These are phyloP conservation scores for Tetrapedia diversipes DNA, from an alignment of 2,888 invertebrate species.

Conservation along the genomic window DNA sequence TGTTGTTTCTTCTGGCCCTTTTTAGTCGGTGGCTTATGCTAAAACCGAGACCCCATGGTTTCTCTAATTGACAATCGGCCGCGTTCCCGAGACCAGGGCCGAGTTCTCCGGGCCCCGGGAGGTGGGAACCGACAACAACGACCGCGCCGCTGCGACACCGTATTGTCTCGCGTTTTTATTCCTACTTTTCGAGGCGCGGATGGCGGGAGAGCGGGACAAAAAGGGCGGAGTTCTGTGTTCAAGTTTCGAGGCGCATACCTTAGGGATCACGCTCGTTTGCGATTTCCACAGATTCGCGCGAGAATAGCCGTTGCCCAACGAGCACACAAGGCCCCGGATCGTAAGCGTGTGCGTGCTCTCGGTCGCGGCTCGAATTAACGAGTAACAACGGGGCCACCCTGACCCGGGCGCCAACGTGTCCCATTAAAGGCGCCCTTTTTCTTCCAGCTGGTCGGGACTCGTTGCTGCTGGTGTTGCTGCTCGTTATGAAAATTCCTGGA, in stretches of 20 bases:
- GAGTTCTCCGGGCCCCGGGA: conserved; percentile 59
- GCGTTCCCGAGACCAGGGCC: conserved; percentile 44
- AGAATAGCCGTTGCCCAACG: conserved; percentile 29
- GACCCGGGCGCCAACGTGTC: conserved; percentile 73
- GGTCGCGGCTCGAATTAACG: conserved; percentile 70
- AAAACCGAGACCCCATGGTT: conserved; percentile 74
- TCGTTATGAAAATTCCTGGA: conserved; percentile 59
- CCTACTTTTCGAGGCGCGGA: conserved; percentile 55
- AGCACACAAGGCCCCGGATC: not conserved
- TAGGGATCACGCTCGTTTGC: conserved; percentile 51
- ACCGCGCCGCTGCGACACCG: conserved; percentile 78
- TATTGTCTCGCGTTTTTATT: conserved; percentile 81
- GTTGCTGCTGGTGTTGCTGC: conserved; percentile 28
- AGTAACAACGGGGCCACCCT: conserved; percentile 72
- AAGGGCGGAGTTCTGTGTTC: not conserved
- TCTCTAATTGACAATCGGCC: conserved; percentile 82
- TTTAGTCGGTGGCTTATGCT: conserved; percentile 74
- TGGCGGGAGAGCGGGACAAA: not conserved
- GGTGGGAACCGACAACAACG: conserved; percentile 82
- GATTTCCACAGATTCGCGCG: conserved; percentile 57
- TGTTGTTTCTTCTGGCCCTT: conserved; percentile 27
- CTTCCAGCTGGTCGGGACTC: conserved; percentile 16
- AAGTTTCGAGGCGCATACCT: conserved; percentile 41
- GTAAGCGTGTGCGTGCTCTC: conserved; percentile 49
- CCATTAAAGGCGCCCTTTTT: conserved; percentile 71